Base-by-base conservation (phyloP, 1,140 invertebrate species). In the Pseudomyrmex pallidus region DNA sequence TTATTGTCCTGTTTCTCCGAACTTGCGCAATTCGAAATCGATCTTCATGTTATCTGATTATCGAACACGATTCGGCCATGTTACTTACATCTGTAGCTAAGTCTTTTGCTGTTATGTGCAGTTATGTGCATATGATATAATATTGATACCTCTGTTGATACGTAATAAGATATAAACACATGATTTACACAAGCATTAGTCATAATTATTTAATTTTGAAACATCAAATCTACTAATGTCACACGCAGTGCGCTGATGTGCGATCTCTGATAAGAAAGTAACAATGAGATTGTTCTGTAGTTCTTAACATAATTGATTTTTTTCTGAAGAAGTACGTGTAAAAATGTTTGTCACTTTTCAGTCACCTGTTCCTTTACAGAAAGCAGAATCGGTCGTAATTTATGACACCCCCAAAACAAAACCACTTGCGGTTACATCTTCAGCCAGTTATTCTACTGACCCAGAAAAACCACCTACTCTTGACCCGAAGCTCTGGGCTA, bases 401-500 rank as follows among this genome's bases (percentile, higher is more conserved):
- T 91, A 59, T 2, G 91, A 91, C 17, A 56, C 73, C 0, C 68
- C 87, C 10, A 87, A 84, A 67, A 91, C 90, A 4, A 87, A 91
- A 59, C 68, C 88, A 8, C 74, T 72, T 5, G 15, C 3, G 5
- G 12, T 13, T 9, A 22, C 59, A 20, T 15, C 73, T 10, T 59
- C 13, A 20, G 48, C 13, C 20, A n/a, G 9, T 12, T 62, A 22
- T n/a, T 48, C 44, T 7, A 52, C 74, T 5, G 15, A 48, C 20
- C 35, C 0, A 35, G 35, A 35, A 5, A 64, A 64, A 10, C 68
- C 67, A 17, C 52, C 61, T 2, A 83, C 83, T 20, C 8, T 88
- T 7, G 10, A 50, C 9, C 61, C 66, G 46, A 89, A 74, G 48
- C 1, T 92, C 0, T 20, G 44, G 20, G 48, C 44, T 35, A 74